Conservation (phyloP, 2,888 invertebrate genomes). For the Scaptomyza flava region DNA sequence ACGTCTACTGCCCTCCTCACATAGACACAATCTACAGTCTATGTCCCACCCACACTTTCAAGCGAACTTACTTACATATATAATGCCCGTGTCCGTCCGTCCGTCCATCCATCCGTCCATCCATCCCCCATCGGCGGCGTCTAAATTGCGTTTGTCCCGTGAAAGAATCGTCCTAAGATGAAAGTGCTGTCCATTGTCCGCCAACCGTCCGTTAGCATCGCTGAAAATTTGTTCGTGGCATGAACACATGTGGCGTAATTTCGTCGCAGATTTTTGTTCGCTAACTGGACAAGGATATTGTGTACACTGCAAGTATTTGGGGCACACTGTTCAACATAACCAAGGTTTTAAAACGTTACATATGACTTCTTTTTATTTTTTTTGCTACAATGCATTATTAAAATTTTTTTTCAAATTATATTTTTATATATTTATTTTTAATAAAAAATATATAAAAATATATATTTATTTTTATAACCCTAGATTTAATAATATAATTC, state of each 20-base stretch:
- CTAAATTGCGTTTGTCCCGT: conserved; percentile 80
- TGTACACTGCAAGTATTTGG: conserved; percentile 51
- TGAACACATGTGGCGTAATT: conserved; percentile 82
- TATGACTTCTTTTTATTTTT: no score
- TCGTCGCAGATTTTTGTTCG: conserved; percentile 80
- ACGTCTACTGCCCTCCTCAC: conserved; percentile 49
- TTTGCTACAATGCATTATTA: no score
- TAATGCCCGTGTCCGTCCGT: conserved; percentile 70
- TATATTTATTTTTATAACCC: neutral
- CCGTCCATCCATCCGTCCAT: conserved; percentile 65
- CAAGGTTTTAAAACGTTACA: neutral
- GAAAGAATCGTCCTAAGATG: conserved; percentile 79
- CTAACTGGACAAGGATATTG: conserved; percentile 79
- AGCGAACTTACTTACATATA: conserved; percentile 68
- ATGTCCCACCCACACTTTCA: conserved; percentile 66
- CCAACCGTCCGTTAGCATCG: conserved; percentile 74
- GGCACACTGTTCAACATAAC: neutral
- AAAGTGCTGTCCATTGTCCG: conserved; percentile 77
- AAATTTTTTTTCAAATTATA: neutral
- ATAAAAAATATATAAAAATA: neutral
- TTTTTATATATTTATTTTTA: neutral
- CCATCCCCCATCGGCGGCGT: conserved; percentile 59
- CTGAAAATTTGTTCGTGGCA: conserved; percentile 81
- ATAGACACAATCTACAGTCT: conserved; percentile 29
- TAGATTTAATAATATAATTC: neutral